Conservation (phyloP, 1,140 invertebrate species). For the Pseudoatta argentina region DNA sequence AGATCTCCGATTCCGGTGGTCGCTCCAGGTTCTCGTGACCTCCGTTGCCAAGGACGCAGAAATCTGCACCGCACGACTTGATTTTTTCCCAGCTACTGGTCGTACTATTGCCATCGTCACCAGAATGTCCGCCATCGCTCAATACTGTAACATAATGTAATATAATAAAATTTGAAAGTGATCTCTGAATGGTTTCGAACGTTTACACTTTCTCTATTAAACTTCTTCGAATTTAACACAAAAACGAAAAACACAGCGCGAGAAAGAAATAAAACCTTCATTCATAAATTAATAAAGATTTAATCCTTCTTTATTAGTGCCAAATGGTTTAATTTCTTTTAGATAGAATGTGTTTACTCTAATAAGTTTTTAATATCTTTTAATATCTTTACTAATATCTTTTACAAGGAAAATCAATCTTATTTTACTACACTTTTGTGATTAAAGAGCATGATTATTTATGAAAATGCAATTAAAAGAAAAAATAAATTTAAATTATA, state of each 20-base stretch:
- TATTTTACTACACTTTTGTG: neutral
- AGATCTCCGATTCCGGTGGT: conserved; percentile 94
- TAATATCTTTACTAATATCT: neutral
- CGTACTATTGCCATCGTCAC: conserved; percentile 83
- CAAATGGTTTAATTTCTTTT: neutral
- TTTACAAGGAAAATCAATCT: neutral
- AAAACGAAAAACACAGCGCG: neutral
- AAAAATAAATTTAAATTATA: conserved; percentile 58
- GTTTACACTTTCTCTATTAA: conserved; percentile 27
- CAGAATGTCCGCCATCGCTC: conserved; percentile 89
- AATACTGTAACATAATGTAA: conserved; percentile 88
- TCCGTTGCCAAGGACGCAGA: conserved; percentile 90
- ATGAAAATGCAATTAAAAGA: neutral
- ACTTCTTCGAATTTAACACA: neutral
- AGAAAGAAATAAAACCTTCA: neutral
- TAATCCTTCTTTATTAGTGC: neutral
- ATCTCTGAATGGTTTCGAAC: neutral
- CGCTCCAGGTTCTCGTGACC: conserved; percentile 90
- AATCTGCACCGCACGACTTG: conserved; percentile 93
- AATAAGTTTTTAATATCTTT: neutral
- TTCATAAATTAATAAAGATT: neutral
- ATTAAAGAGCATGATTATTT: neutral
- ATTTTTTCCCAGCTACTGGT: conserved; percentile 86
- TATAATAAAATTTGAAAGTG: conserved; percentile 16
- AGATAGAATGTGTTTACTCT: neutral